Evolutionary conservation across 2,113 vertebrate species (phyloP), one percentile per base, ranked within the genome.

Genomic region (Seriola rivoliana): DNA sequence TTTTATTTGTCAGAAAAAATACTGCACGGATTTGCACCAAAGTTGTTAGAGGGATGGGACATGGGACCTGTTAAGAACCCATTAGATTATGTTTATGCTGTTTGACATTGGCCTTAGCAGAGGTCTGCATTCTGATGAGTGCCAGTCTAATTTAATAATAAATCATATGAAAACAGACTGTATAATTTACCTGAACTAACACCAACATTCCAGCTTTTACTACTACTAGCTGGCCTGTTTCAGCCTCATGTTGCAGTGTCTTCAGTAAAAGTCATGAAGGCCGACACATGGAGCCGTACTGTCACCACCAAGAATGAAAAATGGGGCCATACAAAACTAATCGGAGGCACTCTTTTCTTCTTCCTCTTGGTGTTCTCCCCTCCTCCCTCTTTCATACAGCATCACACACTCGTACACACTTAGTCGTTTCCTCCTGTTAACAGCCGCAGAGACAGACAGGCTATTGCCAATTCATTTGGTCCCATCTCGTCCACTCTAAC

Each of bases 401-500:
- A 46, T 71, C 50, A 44, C 66, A 36, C 13, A 36, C 19, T 50
- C 79, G 32, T 8, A 12, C 8, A 17, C 46, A 14, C 77, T 78
- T 55, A 72, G 71, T 84, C 64, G 38, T 62, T 36, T 50, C 17
- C 48, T 71, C 55, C 44, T 21, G 71, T 65, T 68, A 73, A 76
- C 55, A 74, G 71, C 44, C 57, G 59, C 9, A 57, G 17, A 83
- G 55, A 80, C 75, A 52, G 74, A 79, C n/a, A 65, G 67, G 67
- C 72, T 80, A 71, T 64, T 87, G 77, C 60, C 81, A 79, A 52
- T 88, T 85, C 71, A 78, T 90, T 90, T 77, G 38, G n/a, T 70
- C 64, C 8, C 63, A 63, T 87, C 57, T 86, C 14, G 29, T 75
- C 69, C 50, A 12, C 64, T 81, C 66, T 89, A 70, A 86, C 84